phyloP scores from a whole-genome alignment of 2,113 vertebrate genomes.

The Mormyrus iriodes region DNA sequence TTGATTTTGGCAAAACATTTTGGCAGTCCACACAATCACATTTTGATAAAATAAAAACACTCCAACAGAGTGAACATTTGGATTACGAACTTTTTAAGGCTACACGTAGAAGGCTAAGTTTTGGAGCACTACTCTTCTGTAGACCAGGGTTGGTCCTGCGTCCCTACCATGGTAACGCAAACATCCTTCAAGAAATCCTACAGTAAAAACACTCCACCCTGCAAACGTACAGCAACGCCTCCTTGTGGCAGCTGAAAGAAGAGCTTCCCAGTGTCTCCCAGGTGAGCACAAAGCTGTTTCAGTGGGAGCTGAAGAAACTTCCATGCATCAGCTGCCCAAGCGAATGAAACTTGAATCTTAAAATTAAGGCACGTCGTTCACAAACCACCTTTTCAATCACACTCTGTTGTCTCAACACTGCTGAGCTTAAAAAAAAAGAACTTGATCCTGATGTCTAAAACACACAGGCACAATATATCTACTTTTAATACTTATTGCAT shows the following conservation, averaged over 20 bases:
- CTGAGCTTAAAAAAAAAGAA: not conserved
- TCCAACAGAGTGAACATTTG: slow-evolving; percentile 18
- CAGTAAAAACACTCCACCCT: not conserved
- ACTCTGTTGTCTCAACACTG: not conserved
- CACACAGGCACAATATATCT: slow-evolving; percentile 4
- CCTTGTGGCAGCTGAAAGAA: not conserved
- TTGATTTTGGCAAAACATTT: slow-evolving; percentile 68
- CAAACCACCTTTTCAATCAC: not conserved
- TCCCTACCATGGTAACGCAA: not conserved
- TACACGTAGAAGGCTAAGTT: slow-evolving; percentile 40
- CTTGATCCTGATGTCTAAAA: slow-evolving; percentile 9
- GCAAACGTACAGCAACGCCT: not conserved
- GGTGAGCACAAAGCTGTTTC: not conserved
- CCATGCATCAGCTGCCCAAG: not conserved
- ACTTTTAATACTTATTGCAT: slow-evolving; percentile 8
- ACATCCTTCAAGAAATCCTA: not conserved
- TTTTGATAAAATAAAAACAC: slow-evolving; percentile 35
- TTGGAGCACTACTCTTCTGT: not conserved
- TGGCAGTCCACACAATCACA: slow-evolving; percentile 49
- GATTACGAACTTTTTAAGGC: slow-evolving; percentile 26
- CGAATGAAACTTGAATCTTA: not conserved
- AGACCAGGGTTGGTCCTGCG: slow-evolving; percentile 40
- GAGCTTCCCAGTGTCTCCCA: not conserved
- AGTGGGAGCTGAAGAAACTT: not conserved
- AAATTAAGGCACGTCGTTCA: slow-evolving; percentile 10